phyloP scores from a whole-genome alignment of 2,888 invertebrate species.

The Drosophila leonis region DNA sequence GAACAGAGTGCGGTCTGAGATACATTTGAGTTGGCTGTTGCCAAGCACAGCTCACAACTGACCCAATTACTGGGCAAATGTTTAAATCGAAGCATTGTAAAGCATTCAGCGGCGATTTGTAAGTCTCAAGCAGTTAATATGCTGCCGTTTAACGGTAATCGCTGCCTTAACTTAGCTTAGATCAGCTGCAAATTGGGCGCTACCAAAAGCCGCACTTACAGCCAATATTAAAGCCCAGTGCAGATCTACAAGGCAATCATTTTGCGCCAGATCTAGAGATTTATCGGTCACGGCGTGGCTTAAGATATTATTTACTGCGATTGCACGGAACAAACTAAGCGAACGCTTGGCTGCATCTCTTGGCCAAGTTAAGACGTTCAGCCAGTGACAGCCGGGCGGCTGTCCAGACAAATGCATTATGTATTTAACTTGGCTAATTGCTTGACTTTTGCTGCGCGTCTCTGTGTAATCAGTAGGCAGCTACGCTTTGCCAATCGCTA shows the following conservation, averaged over 20 bases:
- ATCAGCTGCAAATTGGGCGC: constrained; percentile 61
- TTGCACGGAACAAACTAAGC: constrained; percentile 39
- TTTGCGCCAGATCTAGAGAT: constrained; percentile 52
- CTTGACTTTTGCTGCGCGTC: constrained; percentile 45
- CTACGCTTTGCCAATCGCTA: constrained; percentile 69
- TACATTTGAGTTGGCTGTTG: constrained; percentile 39
- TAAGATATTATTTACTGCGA: constrained; percentile 49
- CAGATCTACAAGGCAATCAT: constrained; percentile 43
- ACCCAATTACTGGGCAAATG: constrained; percentile 59
- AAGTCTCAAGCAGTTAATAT: constrained; percentile 54
- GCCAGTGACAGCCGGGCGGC: constrained; percentile 55
- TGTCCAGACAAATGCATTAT: constrained; percentile 65
- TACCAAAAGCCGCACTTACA: constrained; percentile 48
- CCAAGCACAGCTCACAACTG: constrained; percentile 37
- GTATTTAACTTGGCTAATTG: constrained; percentile 73
- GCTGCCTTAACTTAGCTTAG: constrained; percentile 40
- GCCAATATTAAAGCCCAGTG: constrained; percentile 30
- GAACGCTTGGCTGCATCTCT: constrained; percentile 50
- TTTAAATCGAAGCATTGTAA: constrained; percentile 23
- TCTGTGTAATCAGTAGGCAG: constrained; percentile 58
- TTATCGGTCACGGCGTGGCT: constrained; percentile 72
- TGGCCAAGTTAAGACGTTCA: constrained; percentile 58
- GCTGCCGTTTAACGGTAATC: constrained; percentile 54
- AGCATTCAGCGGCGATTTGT: constrained; percentile 39
- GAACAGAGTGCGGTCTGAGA: constrained; percentile 34